Conservation (phyloP, 2,797 vertebrate species). For the Sparus aurata region DNA sequence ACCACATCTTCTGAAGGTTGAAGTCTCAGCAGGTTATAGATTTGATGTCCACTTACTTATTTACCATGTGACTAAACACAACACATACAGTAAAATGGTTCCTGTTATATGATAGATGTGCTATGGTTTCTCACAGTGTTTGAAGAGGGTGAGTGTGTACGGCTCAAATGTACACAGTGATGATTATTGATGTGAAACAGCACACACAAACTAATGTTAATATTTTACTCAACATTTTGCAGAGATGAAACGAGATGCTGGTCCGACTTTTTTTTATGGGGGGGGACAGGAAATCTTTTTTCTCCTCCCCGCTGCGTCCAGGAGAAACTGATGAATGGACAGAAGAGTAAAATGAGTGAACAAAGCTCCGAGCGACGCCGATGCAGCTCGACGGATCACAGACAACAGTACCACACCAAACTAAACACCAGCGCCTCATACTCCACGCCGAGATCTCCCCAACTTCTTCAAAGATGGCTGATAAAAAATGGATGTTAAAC, state of each 20-base stretch:
- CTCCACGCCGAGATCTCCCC: conserved; percentile 14
- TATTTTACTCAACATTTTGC: conserved; percentile 43
- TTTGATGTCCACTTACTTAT: not conserved
- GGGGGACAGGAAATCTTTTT: conserved; percentile 7
- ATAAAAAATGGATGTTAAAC: conserved; percentile 71
- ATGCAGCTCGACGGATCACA: conserved; percentile 43
- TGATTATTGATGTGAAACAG: conserved; percentile 29
- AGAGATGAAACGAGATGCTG: conserved; percentile 9
- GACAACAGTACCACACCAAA: conserved; percentile 27
- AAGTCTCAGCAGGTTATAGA: not conserved
- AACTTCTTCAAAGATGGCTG: conserved; percentile 58
- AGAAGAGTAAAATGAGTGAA: not conserved
- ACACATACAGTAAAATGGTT: not conserved
- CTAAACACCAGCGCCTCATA: conserved; percentile 13
- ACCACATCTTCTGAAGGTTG: not conserved
- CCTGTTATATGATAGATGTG: not conserved
- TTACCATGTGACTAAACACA: not conserved
- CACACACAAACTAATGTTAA: not conserved
- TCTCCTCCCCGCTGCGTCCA: not conserved
- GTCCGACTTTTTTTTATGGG: not conserved
- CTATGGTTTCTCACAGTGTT: not conserved
- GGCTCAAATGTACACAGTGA: conserved; percentile 9
- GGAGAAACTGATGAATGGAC: conserved; percentile 9
- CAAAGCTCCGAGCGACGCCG: conserved; percentile 20
- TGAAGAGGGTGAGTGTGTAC: too few species aligned